Percentiles rank a stretch among this genome's conserved stretches.
phyloP scores from a whole-genome alignment of 2,113 vertebrate species.

The Phalacrocorax aristotelis region DNA sequence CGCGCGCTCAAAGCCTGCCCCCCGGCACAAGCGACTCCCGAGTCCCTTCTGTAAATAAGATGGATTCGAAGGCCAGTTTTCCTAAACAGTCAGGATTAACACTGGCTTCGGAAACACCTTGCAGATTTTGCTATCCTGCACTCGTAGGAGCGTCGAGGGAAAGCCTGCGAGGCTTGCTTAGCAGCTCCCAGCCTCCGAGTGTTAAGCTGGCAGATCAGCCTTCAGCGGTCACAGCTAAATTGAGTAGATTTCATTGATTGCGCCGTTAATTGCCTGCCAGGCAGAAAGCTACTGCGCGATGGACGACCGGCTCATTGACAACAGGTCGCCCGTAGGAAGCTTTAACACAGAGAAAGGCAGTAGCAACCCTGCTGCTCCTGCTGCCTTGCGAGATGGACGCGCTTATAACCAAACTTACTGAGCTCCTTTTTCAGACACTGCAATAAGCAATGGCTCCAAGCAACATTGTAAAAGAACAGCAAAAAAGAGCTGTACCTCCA shows the following conservation, averaged over 20 bases:
- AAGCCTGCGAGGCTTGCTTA: neutral
- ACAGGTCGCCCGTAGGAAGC: neutral
- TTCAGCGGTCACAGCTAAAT: neutral
- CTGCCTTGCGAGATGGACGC: neutral
- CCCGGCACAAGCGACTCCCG: neutral
- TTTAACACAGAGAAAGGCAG: neutral
- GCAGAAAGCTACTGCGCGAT: neutral
- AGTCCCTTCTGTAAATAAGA: neutral
- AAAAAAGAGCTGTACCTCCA: neutral
- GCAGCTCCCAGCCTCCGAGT: neutral
- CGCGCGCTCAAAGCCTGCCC: accelerated
- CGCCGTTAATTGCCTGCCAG: neutral
- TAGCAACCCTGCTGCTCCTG: neutral
- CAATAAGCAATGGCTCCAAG: neutral
- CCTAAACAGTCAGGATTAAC: neutral
- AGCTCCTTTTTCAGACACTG: neutral
- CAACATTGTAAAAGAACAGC: neutral
- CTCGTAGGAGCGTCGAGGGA: accelerated
- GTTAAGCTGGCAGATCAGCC: neutral
- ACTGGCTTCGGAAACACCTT: neutral
- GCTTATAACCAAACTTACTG: neutral
- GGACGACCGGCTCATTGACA: neutral
- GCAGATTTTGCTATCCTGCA: accelerated
- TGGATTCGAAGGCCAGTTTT: neutral
- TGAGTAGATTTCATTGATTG: neutral